A percentile compares a stretch with the other conserved stretches of the same genome.
Evolutionary conservation across 2,797 vertebrate species (phyloP).

Genomic region (Diplodus sargus): DNA sequence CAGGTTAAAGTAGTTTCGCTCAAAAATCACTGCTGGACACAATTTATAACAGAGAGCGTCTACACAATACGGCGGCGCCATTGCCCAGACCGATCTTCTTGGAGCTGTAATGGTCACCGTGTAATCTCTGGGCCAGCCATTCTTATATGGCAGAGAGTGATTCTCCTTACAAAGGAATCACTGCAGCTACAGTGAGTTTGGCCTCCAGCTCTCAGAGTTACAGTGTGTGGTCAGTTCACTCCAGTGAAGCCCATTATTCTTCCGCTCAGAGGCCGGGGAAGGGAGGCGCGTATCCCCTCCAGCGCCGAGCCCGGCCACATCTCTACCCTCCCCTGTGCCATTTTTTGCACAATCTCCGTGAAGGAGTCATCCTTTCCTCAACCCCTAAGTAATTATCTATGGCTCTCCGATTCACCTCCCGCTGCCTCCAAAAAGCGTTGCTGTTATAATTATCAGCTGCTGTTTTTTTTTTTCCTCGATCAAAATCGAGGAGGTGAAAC

Average conservation of each 20-base stretch:
- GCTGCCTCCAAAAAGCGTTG: conserved; percentile 28
- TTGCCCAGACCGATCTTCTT: conserved; percentile 62
- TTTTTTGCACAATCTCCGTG: conserved; percentile 30
- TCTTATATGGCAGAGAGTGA: conserved; percentile 59
- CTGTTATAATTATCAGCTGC: conserved; percentile 44
- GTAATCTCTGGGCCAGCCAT: conserved; percentile 48
- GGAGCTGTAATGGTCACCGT: conserved; percentile 46
- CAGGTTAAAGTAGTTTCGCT: conserved; percentile 27
- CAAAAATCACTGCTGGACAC: conserved; percentile 11
- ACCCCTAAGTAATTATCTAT: conserved; percentile 42
- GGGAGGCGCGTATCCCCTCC: conserved; percentile 53
- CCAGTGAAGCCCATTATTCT: conserved; percentile 74
- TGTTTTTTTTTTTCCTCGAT: conserved; percentile 31
- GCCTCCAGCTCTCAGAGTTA: conserved; percentile 72
- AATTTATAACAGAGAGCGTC: conserved; percentile 33
- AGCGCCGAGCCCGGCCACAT: conserved; percentile 36
- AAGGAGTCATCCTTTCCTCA: conserved; percentile 27
- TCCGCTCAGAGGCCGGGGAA: conserved; percentile 56
- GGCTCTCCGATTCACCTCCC: conserved; percentile 31
- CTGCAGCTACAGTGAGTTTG: conserved; percentile 74
- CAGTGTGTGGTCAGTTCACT: conserved; percentile 77
- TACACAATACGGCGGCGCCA: conserved; percentile 14
- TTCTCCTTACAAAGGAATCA: conserved; percentile 70
- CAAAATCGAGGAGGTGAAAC: background rate
- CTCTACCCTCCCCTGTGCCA: conserved; percentile 31